Evolutionary conservation across 2,113 vertebrate genomes (phyloP), one percentile per base, ranked within the genome.

Genomic region (Ranitomeya variabilis): DNA sequence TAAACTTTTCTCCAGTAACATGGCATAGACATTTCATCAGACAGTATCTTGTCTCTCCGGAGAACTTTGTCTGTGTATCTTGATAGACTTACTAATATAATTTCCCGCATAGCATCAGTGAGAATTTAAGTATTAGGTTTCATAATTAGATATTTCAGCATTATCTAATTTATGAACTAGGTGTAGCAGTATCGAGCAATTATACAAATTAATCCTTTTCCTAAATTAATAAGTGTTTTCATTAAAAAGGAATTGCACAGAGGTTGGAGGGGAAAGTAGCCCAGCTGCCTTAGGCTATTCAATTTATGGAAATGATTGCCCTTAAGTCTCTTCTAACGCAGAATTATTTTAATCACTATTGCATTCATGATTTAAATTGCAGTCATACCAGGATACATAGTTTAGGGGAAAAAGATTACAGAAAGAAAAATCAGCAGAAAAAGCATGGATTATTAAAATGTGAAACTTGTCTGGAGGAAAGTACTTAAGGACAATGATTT

Each of bases 221-320:
- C 73, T 90, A 90, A 89, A 90, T 67, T 91, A 92, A 91, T 66
- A 89, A 80, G 83, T 12, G 73, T 85, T 88, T 86, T 62, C 85
- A 87, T 92, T 91, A 88, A 90, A 90, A 89, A 85, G 89, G 3
- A 71, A 87, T 89, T 80, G 19, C 51, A 86, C 86, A 76, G 26
- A 0, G 85, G 45, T 62, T 86, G 84, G 85, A 90, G 66, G n/a
- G 15, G 86, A 86, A 90, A 90, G 26, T 66, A 88, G 52, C 16
- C 66, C 77, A 6, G 8, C 37, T 60, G 37, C 45, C 85, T 91
- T 90, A 91, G 91, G 80, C 89, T 60, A 89, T 7, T 19, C 71
- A 77, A 23, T 60, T 73, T 86, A 84, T 82, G 83, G 91, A 91
- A 87, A 23, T 84, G 2, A 14, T 90, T 77, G 83, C 16, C 26